Evolutionary conservation across 2,113 vertebrate genomes (phyloP).

Genomic region (Laticauda colubrina): DNA sequence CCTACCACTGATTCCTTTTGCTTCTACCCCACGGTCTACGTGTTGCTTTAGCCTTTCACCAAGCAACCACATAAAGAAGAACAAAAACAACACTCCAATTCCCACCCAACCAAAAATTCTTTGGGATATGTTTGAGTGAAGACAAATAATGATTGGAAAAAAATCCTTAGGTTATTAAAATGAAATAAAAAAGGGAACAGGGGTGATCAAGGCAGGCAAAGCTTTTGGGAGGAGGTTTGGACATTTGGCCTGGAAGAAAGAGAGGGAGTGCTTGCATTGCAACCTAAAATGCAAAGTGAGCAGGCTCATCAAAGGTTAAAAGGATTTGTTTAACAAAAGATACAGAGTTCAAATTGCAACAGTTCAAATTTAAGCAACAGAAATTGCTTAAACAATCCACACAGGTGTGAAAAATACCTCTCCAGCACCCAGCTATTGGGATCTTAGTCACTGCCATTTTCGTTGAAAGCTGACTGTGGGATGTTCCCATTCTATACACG

Average conservation of each 20-base stretch:
- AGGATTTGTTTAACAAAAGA: background rate
- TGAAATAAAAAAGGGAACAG: background rate
- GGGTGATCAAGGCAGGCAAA: background rate
- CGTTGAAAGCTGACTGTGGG: background rate
- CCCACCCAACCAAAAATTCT: background rate
- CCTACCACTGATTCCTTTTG: background rate
- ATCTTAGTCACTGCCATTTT: background rate
- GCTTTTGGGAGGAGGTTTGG: background rate
- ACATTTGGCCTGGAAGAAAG: background rate
- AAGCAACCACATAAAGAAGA: no score
- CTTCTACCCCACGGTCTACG: background rate
- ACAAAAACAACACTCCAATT: background rate
- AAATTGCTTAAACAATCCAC: no score
- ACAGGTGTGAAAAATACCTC: background rate
- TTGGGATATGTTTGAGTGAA: background rate
- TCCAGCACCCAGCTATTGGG: background rate
- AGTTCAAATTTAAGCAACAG: no score
- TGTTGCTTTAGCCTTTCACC: constrained; percentile 23
- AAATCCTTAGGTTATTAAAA: background rate
- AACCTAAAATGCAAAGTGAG: background rate
- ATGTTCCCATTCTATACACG: background rate
- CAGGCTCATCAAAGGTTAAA: background rate
- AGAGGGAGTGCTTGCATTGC: background rate
- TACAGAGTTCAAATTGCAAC: background rate
- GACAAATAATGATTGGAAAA: background rate